Base-by-base conservation (phyloP, 2,113 vertebrate species). In the Callionymus lyra region DNA sequence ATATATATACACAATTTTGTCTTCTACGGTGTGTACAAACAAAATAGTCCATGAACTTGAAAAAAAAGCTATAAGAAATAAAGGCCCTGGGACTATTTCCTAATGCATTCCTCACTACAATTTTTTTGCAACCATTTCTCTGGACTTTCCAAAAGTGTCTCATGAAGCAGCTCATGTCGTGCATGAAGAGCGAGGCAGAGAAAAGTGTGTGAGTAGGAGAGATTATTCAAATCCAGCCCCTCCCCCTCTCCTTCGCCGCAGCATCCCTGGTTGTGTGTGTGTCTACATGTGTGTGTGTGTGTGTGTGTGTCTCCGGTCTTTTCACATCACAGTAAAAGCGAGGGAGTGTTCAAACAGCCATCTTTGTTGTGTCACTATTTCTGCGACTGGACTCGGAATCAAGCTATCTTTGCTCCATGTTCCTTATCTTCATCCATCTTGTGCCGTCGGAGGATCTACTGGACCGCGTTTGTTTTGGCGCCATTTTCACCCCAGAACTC, bases 211-310 rank as follows among this genome's bases (percentile, higher is more conserved):
- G 41, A 27, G 37, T 34, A 9, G 34, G 32, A 37, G 33, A 59
- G 44, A 73, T 80, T 74, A 75, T 61, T 73, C 44, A 66, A 47
- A 52, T 57, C 53, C 68, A 53, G 1, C 65, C 63, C 47, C 38
- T 34, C 64, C 34, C 47, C 83, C 81, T 76, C 77, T 79, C 84
- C 81, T 75, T 60, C 80, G 67, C 70, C 59, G 50, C 79, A 58
- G 78, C 68, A 56, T 62, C 38, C 44, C 42, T 1, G 70, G 55
- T 62, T 79, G 64, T 80, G 34, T 21, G 43, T 17, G 19, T 77
- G 65, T 44, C 15, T 5, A 27, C 21, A 8, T 8, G 21, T 8
- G 21, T 55, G 35, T 68, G 48, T 57, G 33, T 56, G 65, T 80
- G 77, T 82, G 37, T n/a, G 51, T 74, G 55, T 70, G 59, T 52